Evolutionary conservation across 2,888 invertebrate genomes (phyloP).

Genomic region (Sclerodermus sp.): DNA sequence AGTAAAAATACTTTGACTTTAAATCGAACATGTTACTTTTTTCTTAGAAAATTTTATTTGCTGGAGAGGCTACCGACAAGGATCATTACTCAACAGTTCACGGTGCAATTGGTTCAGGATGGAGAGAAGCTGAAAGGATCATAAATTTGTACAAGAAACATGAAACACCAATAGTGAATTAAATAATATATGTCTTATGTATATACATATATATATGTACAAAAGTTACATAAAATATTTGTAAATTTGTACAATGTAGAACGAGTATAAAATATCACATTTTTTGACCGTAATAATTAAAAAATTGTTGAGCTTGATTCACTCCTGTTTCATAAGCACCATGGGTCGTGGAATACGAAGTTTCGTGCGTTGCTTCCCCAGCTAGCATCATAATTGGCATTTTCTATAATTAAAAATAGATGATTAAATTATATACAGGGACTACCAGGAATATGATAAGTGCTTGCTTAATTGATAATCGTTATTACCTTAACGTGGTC

Average conservation of each 20-base stretch:
- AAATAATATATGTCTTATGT: no score
- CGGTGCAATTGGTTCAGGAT: constrained; percentile 71
- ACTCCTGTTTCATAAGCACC: constrained; percentile 68
- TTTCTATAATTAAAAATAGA: constrained; percentile 38
- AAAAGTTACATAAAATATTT: not conserved
- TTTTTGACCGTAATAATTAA: constrained; percentile 37
- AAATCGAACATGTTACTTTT: not conserved
- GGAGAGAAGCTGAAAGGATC: constrained; percentile 70
- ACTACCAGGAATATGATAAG: no score
- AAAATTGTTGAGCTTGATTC: constrained; percentile 59
- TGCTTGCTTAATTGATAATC: no score
- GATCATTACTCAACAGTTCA: constrained; percentile 67
- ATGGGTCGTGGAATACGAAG: constrained; percentile 69
- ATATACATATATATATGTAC: not conserved
- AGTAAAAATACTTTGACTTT: not conserved
- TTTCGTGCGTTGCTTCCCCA: constrained; percentile 66
- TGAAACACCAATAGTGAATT: no score
- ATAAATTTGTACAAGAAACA: constrained; percentile 21
- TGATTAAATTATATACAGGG: no score
- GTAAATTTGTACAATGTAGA: not conserved
- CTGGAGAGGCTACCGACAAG: constrained; percentile 67
- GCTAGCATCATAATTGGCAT: constrained; percentile 64
- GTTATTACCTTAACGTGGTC: constrained; percentile 29
- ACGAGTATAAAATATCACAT: constrained; percentile 7
- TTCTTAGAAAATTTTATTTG: constrained; percentile 65